A percentile compares a stretch with the other conserved stretches of the same genome.
phyloP scores from a whole-genome alignment of 2,797 vertebrate genomes.

The Ptychadena robeensis region DNA sequence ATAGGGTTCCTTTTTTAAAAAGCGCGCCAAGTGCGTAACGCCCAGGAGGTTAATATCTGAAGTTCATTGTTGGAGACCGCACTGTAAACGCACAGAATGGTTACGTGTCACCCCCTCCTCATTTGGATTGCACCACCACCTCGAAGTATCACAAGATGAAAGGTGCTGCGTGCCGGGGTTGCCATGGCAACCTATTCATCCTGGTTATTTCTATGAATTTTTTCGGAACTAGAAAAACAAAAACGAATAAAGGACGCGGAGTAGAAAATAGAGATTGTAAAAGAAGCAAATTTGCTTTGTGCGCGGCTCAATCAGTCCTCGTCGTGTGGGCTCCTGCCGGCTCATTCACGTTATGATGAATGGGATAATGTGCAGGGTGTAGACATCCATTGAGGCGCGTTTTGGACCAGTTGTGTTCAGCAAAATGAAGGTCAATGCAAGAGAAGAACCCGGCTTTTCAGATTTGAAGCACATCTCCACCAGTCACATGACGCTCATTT shows the following conservation, averaged over 20 bases:
- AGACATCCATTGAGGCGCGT: neutral
- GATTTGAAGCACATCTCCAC: too few relatives aligned
- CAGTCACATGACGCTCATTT: too few relatives aligned
- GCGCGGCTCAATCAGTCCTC: too few relatives aligned
- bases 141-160: neutral
- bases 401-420: neutral
- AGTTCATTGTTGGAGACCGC: neutral
- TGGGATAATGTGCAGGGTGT: too few relatives aligned
- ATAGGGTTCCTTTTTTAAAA: too few relatives aligned
- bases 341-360: too few relatives aligned
- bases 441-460: too few relatives aligned
- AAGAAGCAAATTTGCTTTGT: neutral
- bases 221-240: conserved; percentile 25
- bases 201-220: conserved; percentile 49
- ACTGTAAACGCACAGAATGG: neutral
- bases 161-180: conserved; percentile 21
- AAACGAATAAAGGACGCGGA: neutral
- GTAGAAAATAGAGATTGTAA: neutral
- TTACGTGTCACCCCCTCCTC: neutral
- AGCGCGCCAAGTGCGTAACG: too few relatives aligned
- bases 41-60: too few relatives aligned
- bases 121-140: neutral
- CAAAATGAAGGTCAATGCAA: too few relatives aligned
- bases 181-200: conserved; percentile 46
- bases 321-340: too few relatives aligned